Percentiles rank a stretch among this genome's conserved stretches.
Conservation (phyloP, 2,113 vertebrate genomes). For the Cephalopterus ornatus region DNA sequence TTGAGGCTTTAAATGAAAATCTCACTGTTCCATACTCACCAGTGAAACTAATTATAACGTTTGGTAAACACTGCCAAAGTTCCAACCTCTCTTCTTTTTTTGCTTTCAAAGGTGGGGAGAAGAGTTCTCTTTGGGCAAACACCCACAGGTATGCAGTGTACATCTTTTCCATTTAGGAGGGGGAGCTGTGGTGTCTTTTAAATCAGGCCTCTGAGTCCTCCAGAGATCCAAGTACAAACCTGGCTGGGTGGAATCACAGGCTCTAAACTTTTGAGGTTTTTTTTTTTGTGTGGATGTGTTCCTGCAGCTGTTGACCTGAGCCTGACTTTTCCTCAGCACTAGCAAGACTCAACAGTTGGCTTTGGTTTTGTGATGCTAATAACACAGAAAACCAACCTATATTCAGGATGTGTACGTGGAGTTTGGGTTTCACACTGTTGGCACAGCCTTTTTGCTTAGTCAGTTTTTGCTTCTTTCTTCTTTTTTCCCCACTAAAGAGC, state of each 20-base stretch:
- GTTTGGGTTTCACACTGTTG: not conserved
- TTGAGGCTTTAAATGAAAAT: not conserved
- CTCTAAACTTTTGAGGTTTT: not conserved
- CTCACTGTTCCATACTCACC: not conserved
- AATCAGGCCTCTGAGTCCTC: not conserved
- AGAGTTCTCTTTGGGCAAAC: conserved; percentile 89
- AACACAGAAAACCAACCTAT: not conserved
- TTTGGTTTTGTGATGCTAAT: not conserved
- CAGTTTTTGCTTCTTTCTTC: not conserved
- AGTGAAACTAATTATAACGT: not conserved
- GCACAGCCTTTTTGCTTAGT: not conserved
- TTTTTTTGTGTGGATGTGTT: not conserved
- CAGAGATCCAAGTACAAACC: not conserved
- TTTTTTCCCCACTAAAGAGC: not conserved
- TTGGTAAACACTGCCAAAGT: not conserved
- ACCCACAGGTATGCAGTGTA: conserved; percentile 86
- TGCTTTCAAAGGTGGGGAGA: conserved; percentile 89
- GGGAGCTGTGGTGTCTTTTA: not conserved
- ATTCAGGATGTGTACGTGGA: not conserved
- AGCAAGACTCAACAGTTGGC: not conserved
- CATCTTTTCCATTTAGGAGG: not conserved
- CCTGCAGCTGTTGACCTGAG: not conserved
- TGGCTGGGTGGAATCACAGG: not conserved
- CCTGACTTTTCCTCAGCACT: not conserved
- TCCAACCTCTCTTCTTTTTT: not conserved